Percentiles rank a stretch among this genome's conserved stretches.
phyloP scores from a whole-genome alignment of 2,888 invertebrate species.

The Caenorhabditis imperialis region DNA sequence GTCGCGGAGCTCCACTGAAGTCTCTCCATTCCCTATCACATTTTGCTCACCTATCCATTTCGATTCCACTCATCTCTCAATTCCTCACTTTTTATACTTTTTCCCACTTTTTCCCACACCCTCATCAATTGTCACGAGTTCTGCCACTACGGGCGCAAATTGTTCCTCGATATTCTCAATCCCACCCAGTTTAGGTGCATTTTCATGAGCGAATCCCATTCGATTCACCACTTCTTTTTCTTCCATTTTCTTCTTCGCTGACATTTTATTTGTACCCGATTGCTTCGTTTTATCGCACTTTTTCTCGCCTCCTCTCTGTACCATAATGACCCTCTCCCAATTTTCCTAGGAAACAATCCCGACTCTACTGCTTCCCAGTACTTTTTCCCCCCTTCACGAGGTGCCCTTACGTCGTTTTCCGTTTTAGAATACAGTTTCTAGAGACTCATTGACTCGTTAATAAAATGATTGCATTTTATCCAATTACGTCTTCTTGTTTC shows the following conservation, averaged over 20 bases:
- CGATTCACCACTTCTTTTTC: background rate
- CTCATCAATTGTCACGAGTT: constrained; percentile 21
- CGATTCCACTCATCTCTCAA: constrained; percentile 6
- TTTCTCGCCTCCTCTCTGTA: constrained; percentile 19
- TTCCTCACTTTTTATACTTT: constrained; percentile 18
- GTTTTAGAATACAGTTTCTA: constrained; percentile 22
- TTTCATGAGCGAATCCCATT: constrained; percentile 1
- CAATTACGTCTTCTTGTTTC: background rate
- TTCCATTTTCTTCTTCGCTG: background rate
- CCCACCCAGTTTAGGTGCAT: constrained; percentile 14
- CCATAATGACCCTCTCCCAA: constrained; percentile 5
- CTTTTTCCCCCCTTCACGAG: constrained; percentile 16
- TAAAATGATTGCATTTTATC: constrained; percentile 15
- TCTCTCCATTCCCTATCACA: constrained; percentile 4
- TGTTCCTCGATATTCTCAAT: constrained; percentile 1
- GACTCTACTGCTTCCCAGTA: constrained; percentile 35
- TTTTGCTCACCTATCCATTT: constrained; percentile 10
- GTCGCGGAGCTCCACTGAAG: constrained; percentile 22
- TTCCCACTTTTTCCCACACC: constrained; percentile 11
- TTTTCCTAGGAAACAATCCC: background rate
- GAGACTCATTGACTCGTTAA: constrained; percentile 24
- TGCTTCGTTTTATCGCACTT: constrained; percentile 23
- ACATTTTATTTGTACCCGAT: background rate
- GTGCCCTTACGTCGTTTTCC: constrained; percentile 7
- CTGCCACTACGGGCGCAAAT: constrained; percentile 13